These are phyloP conservation scores for Petrocephalus sullivani DNA, from an alignment of 2,797 vertebrate species.

Conservation along the genomic window DNA sequence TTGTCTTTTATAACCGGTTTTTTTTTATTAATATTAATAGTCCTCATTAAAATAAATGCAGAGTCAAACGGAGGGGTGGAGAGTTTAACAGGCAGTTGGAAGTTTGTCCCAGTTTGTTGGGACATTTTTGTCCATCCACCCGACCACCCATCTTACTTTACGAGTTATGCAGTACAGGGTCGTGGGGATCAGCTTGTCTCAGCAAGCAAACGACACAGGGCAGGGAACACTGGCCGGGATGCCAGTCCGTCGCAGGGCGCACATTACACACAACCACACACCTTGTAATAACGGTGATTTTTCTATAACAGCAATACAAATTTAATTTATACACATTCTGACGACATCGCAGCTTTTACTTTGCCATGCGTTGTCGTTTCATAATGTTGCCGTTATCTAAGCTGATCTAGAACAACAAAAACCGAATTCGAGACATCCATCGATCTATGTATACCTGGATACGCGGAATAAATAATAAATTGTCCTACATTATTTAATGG, in stretches of 20 bases:
- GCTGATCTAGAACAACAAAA: not conserved
- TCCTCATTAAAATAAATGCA: not conserved
- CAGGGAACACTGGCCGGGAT: not conserved
- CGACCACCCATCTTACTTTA: not conserved
- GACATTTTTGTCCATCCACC: not conserved
- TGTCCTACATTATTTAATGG: not conserved
- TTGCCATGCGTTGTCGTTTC: not conserved
- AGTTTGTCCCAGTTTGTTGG: not conserved
- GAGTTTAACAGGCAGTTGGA: not conserved
- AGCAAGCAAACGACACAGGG: not conserved
- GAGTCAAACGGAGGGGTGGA: not conserved
- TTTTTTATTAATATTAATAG: not conserved
- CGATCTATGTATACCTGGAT: not conserved
- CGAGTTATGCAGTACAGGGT: not conserved
- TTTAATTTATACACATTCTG: not conserved
- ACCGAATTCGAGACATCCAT: not conserved
- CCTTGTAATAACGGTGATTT: not conserved
- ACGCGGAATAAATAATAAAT: not conserved
- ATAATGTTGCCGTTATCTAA: not conserved
- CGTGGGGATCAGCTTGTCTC: not conserved
- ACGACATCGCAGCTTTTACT: not conserved
- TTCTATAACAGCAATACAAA: not conserved
- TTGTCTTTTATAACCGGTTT: conserved; percentile 2
- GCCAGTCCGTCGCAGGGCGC: not conserved
- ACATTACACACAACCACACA: not conserved